Evolutionary conservation across 1,140 invertebrate species (phyloP).

Genomic region (Microplitis demolitor): DNA sequence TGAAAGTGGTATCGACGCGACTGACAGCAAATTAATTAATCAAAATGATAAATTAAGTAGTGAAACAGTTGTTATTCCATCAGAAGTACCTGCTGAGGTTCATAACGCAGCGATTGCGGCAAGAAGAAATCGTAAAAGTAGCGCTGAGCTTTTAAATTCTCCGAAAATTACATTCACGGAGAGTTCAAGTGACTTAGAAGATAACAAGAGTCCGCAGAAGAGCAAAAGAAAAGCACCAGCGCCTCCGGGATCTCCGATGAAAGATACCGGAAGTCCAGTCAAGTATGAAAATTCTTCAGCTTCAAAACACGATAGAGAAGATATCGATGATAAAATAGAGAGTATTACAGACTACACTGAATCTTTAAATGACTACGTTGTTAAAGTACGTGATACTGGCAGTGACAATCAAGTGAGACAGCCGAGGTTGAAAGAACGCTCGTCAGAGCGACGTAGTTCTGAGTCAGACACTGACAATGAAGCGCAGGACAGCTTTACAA

Average conservation of each 20-base stretch:
- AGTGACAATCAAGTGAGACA: slow-evolving; percentile 29
- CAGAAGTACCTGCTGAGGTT: slow-evolving; percentile 70
- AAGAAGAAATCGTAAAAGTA: slow-evolving; percentile 68
- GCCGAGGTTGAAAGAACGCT: slow-evolving; percentile 33
- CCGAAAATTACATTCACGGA: neutral
- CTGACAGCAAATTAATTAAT: neutral
- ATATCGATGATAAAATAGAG: slow-evolving; percentile 40
- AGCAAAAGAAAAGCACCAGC: slow-evolving; percentile 76
- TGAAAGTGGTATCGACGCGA: neutral
- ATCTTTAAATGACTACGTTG: slow-evolving; percentile 37
- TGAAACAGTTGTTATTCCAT: slow-evolving; percentile 35
- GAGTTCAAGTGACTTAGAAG: slow-evolving; percentile 43
- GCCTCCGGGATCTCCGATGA: slow-evolving; percentile 61
- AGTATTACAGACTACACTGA: slow-evolving; percentile 48
- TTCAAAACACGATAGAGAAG: slow-evolving; percentile 27
- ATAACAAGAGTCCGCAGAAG: slow-evolving; percentile 62
- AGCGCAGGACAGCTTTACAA: slow-evolving; percentile 60
- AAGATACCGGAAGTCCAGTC: slow-evolving; percentile 35
- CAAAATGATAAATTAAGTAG: slow-evolving; percentile 21
- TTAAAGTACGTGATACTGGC: slow-evolving; percentile 36
- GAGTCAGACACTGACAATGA: slow-evolving; percentile 63
- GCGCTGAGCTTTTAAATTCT: slow-evolving; percentile 40
- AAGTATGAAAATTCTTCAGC: slow-evolving; percentile 23
- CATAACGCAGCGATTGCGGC: slow-evolving; percentile 73
- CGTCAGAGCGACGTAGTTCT: slow-evolving; percentile 50